Evolutionary conservation across 2,888 invertebrate genomes (phyloP).

Genomic region (Mimumesa dahlbomi): DNA sequence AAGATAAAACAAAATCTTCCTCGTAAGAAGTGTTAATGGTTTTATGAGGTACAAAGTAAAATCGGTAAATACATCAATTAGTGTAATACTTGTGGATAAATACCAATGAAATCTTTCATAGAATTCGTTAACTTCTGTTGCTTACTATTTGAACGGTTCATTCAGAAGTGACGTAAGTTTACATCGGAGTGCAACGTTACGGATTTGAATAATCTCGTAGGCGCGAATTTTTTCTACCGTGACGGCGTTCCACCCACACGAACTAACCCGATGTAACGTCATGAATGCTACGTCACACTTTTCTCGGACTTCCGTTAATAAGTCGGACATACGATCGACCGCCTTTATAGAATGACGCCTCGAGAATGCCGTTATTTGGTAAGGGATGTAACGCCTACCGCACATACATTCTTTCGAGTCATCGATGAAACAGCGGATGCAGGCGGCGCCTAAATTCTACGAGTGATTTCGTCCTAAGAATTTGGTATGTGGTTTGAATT

Average conservation of each 20-base stretch:
- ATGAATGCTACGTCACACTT: conserved; percentile 44
- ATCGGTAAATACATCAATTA: too few species aligned
- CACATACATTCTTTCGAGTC: conserved; percentile 17
- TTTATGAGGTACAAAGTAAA: too few species aligned
- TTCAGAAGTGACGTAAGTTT: too few species aligned
- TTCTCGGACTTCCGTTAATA: conserved; percentile 32
- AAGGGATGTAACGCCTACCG: conserved; percentile 14
- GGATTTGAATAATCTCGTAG: conserved; percentile 4
- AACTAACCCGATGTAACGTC: conserved; percentile 38
- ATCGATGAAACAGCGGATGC: conserved; percentile 18
- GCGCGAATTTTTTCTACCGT: conserved; percentile 24
- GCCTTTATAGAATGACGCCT: conserved; percentile 9
- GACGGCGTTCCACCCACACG: conserved; percentile 44
- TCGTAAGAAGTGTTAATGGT: too few species aligned
- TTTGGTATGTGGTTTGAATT: too few species aligned
- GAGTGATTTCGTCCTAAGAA: background rate
- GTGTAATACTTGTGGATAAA: too few species aligned
- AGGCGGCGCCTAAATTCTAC: background rate
- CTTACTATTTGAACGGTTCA: too few species aligned
- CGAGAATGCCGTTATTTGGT: conserved; percentile 33
- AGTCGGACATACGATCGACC: background rate
- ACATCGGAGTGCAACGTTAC: background rate
- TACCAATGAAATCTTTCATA: too few species aligned
- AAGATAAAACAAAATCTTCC: too few species aligned
- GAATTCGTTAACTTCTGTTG: too few species aligned